These are phyloP conservation scores for Pipra filicauda DNA, from an alignment of 2,113 vertebrate species.

Conservation along the genomic window DNA sequence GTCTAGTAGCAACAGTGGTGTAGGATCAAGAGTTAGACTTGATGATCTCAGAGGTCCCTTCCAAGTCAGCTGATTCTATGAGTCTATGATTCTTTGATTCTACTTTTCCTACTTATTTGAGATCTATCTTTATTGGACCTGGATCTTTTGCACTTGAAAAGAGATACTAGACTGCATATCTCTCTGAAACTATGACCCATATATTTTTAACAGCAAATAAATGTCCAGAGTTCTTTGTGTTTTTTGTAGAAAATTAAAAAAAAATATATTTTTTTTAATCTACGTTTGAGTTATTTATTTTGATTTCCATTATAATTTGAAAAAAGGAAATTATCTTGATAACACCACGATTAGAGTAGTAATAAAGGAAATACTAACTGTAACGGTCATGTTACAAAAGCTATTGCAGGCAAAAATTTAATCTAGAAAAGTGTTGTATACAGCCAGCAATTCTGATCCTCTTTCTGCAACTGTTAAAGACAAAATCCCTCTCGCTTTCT, in stretches of 20 bases:
- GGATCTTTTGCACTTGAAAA: not conserved
- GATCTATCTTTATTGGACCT: not conserved
- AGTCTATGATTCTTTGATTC: too few relatives aligned
- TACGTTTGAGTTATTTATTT: not conserved
- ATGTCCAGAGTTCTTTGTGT: accelerated
- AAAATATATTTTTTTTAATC: not conserved
- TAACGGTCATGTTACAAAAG: not conserved
- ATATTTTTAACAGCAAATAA: not conserved
- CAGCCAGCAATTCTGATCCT: not conserved
- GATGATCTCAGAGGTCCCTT: too few relatives aligned
- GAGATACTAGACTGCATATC: not conserved
- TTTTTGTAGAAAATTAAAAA: not conserved
- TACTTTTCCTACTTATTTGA: not conserved
- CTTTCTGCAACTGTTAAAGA: not conserved
- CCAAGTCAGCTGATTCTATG: too few relatives aligned
- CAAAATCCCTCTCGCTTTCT: not conserved
- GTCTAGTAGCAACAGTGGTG: too few relatives aligned
- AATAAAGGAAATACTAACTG: not conserved
- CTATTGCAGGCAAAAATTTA: not conserved
- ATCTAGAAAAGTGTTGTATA: not conserved
- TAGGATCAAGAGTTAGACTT: too few relatives aligned
- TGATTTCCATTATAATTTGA: not conserved
- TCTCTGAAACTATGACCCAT: not conserved
- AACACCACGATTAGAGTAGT: not conserved
- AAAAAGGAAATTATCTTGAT: not conserved